Conservation (phyloP, 2,888 invertebrate genomes). For the Polydesmus complanatus region DNA sequence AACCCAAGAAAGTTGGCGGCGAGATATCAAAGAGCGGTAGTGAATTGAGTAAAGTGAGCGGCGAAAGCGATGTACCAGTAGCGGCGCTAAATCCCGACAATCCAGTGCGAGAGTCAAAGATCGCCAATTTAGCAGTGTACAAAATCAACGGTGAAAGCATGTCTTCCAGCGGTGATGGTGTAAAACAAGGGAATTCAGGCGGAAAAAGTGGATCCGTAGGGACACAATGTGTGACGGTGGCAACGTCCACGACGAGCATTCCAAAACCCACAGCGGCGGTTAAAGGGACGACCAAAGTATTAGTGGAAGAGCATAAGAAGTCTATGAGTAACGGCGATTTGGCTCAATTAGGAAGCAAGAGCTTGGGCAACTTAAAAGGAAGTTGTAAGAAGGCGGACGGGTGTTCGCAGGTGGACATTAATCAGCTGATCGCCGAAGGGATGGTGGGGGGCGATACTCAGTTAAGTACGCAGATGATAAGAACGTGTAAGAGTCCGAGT, state of each 20-base stretch:
- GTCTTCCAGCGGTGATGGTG: constrained; percentile 1
- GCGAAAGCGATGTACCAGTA: neutral
- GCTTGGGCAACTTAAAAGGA: neutral
- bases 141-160: constrained; percentile 27
- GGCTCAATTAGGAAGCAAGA: neutral
- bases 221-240: neutral
- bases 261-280: constrained; percentile 86
- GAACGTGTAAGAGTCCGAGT: constrained; percentile 3
- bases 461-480: neutral
- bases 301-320: neutral
- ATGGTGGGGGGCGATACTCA: neutral
- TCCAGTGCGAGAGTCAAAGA: constrained; percentile 21
- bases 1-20: neutral
- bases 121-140: constrained; percentile 9
- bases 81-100: constrained; percentile 19
- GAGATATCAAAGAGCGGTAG: neutral
- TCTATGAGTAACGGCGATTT: neutral
- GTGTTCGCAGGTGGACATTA: constrained; percentile 7
- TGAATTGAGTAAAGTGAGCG: neutral
- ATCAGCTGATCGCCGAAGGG: constrained; percentile 10
- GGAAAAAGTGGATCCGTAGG: neutral
- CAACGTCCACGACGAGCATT: constrained; percentile 43
- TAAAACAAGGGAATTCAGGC: constrained; percentile 23
- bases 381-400: constrained; percentile 1
- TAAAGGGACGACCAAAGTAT: constrained; percentile 63